Percentiles rank a stretch among this genome's conserved stretches.
These are phyloP conservation scores for Marmota flaviventris DNA, from an alignment of 2,113 vertebrate species.

Conservation along the genomic window DNA sequence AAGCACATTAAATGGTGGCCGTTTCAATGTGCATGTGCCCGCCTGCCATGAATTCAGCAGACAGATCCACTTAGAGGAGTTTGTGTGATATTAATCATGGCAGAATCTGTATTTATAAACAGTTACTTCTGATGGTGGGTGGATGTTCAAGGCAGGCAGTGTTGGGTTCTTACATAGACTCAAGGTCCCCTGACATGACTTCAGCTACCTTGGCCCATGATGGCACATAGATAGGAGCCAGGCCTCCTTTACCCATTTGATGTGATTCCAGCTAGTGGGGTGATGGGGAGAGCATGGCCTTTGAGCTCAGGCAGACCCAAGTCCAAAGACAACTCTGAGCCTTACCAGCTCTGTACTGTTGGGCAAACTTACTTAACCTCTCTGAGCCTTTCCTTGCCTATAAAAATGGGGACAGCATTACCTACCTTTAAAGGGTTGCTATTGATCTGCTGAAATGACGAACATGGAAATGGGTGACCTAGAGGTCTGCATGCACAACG, in stretches of 20 bases:
- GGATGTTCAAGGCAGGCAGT: neutral
- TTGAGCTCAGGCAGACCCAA: neutral
- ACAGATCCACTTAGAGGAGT: neutral
- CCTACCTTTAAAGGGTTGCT: neutral
- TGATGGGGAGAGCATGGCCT: neutral
- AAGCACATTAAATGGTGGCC: no score
- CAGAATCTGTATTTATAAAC: neutral
- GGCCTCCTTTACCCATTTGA: neutral
- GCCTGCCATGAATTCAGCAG: neutral
- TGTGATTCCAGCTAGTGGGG: neutral
- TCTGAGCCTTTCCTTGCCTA: constrained; percentile 8
- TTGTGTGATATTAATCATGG: neutral
- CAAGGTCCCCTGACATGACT: no score
- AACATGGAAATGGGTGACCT: neutral
- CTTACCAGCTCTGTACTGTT: neutral
- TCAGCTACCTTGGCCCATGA: fast-evolving
- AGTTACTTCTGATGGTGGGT: neutral
- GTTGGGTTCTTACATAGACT: neutral
- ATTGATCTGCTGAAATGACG: neutral
- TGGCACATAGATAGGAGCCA: neutral
- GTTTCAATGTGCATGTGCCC: neutral
- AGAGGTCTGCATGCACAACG: fast-evolving
- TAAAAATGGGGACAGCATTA: neutral
- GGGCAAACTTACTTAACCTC: neutral
- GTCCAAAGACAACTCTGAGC: neutral